Conservation (phyloP, 2,888 invertebrate genomes). For the Drosophila picticornis region DNA sequence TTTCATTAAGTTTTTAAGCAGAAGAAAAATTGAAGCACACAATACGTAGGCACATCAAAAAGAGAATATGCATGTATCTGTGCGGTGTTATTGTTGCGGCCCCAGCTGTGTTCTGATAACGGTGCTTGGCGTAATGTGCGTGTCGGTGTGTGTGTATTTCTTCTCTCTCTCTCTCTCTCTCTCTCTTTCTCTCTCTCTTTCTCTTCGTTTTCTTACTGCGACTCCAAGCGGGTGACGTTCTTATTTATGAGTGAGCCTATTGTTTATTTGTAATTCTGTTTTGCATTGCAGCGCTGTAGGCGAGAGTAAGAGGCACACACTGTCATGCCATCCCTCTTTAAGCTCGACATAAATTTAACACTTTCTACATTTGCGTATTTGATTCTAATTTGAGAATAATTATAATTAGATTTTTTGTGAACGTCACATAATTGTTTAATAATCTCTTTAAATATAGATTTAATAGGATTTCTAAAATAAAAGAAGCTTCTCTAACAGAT, state of each 20-base stretch:
- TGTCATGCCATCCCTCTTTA: neutral
- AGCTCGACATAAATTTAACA: neutral
- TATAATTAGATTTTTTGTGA: neutral
- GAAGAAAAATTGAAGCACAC: slow-evolving; percentile 31
- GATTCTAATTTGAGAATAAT: neutral
- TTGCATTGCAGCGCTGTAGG: neutral
- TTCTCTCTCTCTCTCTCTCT: neutral
- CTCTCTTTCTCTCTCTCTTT: neutral
- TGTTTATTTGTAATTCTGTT: slow-evolving; percentile 9
- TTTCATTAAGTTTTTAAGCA: slow-evolving; percentile 5
- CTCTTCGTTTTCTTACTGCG: neutral
- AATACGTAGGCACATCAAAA: slow-evolving; percentile 28
- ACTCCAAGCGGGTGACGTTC: slow-evolving; percentile 1
- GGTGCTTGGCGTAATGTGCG: slow-evolving; percentile 44
- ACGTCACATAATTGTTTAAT: neutral
- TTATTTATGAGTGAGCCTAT: neutral
- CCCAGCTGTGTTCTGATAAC: slow-evolving; percentile 62
- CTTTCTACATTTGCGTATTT: neutral
- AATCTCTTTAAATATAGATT: neutral
- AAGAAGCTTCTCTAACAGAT: neutral
- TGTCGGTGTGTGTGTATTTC: slow-evolving; percentile 1
- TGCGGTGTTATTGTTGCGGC: slow-evolving; percentile 23
- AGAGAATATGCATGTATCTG: slow-evolving; percentile 17
- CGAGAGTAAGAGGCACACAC: neutral
- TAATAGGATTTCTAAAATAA: neutral